Evolutionary conservation across 2,888 invertebrate genomes (phyloP).

Genomic region (Archips crataeganus): DNA sequence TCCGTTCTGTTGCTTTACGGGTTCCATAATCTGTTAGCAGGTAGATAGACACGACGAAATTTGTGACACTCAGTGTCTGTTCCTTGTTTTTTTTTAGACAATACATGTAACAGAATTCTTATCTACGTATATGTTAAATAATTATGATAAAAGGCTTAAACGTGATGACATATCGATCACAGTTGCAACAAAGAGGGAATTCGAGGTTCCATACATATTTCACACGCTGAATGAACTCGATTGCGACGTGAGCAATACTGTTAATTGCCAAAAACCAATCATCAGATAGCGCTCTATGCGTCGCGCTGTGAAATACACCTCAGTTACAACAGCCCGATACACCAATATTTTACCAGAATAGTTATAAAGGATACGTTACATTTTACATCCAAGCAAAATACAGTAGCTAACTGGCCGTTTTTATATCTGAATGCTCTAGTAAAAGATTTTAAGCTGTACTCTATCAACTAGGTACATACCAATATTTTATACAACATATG

Average conservation of each 20-base stretch:
- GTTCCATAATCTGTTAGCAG: not conserved
- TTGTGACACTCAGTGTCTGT: not conserved
- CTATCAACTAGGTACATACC: too few relatives aligned
- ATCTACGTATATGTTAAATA: conserved; percentile 4
- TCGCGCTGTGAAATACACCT: conserved; percentile 82
- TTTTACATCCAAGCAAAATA: not conserved
- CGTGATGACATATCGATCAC: conserved; percentile 52
- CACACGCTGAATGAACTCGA: conserved; percentile 84
- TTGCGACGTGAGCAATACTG: conserved; percentile 83
- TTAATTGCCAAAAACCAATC: conserved; percentile 86
- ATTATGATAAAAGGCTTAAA: conserved; percentile 43
- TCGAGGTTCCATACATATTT: conserved; percentile 82
- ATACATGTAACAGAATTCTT: not conserved
- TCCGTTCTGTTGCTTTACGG: conserved; percentile 18
- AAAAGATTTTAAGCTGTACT: not conserved
- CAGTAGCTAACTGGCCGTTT: not conserved
- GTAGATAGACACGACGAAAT: not conserved
- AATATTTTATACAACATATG: too few relatives aligned
- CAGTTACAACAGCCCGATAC: conserved; percentile 73
- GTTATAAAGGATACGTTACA: not conserved
- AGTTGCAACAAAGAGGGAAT: conserved; percentile 76
- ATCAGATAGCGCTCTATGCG: conserved; percentile 83
- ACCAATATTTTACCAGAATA: conserved; percentile 42
- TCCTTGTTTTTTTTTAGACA: not conserved
- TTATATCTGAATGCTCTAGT: not conserved